A percentile compares a stretch with the other conserved stretches of the same genome.
phyloP scores from a whole-genome alignment of 92 coral and sea anemone genomes.

The Zoanthus sociatus region DNA sequence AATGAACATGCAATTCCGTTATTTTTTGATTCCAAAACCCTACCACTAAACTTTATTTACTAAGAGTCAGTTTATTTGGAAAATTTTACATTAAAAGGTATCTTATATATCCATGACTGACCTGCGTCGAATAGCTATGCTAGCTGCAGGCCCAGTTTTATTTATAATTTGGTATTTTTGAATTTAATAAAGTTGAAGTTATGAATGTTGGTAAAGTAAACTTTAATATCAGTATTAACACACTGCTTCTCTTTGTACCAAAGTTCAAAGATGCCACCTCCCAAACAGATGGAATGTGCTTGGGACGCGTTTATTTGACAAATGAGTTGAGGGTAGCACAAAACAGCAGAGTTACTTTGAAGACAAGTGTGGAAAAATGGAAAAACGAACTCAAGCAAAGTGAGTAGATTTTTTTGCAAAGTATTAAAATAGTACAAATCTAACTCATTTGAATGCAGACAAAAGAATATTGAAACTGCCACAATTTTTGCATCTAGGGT shows the following conservation, averaged over 20 bases:
- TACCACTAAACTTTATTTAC: too few species aligned
- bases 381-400: constrained; percentile 12
- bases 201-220: constrained; percentile 13
- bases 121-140: too few species aligned
- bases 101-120: too few species aligned
- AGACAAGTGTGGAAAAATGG: constrained; percentile 20
- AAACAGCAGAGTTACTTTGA: constrained; percentile 16
- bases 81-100: too few species aligned
- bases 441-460: too few species aligned
- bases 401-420: neutral
- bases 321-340: constrained; percentile 25
- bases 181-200: neutral
- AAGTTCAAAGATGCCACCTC: constrained; percentile 32
- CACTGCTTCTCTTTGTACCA: neutral
- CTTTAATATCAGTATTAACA: neutral
- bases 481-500: too few species aligned
- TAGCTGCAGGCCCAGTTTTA: too few species aligned
- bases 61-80: too few species aligned
- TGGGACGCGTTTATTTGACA: constrained; percentile 24
- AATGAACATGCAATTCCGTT: too few species aligned
- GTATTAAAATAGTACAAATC: neutral
- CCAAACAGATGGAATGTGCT: constrained; percentile 23
- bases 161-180: too few species aligned
- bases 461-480: too few species aligned
- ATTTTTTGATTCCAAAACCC: too few species aligned